phyloP scores from a whole-genome alignment of 2,797 vertebrate genomes.

The Gymnocypris eckloni region DNA sequence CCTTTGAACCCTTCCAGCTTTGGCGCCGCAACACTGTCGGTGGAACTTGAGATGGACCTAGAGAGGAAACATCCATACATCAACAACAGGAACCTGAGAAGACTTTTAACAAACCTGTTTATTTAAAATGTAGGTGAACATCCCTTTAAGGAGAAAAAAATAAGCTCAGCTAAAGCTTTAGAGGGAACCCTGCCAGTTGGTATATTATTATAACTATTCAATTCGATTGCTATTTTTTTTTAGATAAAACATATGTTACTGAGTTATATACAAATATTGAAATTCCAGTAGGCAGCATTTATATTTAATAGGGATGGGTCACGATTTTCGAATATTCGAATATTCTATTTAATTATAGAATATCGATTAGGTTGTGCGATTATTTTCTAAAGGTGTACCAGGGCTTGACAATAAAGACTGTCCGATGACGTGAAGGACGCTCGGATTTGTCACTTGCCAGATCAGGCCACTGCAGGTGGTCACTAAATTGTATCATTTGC shows the following conservation, averaged over 20 bases:
- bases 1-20: slow-evolving; percentile 98
- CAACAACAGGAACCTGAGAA: background rate
- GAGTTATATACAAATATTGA: background rate
- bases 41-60: slow-evolving; percentile 82
- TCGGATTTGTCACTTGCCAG: no score
- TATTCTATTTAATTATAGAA: no score
- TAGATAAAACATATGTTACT: background rate
- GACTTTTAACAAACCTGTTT: background rate
- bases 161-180: background rate
- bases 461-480: no score
- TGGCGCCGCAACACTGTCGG: slow-evolving; percentile 88
- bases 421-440: no score
- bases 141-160: background rate
- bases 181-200: background rate
- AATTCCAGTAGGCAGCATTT: background rate
- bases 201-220: background rate
- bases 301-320: no score
- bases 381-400: no score
- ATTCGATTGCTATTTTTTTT: background rate
- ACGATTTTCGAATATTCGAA: no score
- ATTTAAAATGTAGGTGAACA: background rate
- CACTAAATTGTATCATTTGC: no score
- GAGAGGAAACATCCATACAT: slow-evolving; percentile 29
- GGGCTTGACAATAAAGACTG: no score
- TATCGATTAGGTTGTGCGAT: no score